Percentiles rank a stretch among this genome's conserved stretches.
phyloP scores from a whole-genome alignment of 2,888 invertebrate genomes.

The Hypena proboscidalis region DNA sequence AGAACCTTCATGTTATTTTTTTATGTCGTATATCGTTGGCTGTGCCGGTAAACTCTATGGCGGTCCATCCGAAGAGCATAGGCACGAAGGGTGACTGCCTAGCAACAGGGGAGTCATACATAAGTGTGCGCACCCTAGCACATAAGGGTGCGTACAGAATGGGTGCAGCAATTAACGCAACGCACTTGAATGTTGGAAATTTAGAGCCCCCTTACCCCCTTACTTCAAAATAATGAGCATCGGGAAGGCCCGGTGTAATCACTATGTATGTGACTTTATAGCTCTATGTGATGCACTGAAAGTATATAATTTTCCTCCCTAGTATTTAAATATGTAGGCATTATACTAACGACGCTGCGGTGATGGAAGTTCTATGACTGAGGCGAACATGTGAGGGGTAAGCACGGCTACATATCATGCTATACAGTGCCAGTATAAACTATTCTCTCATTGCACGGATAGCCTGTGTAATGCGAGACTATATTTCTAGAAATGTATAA shows the following conservation, averaged over 20 bases:
- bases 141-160: constrained; percentile 48
- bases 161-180: constrained; percentile 52
- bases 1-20: no score
- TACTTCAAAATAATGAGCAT: constrained; percentile 54
- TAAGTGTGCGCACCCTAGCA: constrained; percentile 38
- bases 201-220: constrained; percentile 28
- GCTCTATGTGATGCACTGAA: not conserved
- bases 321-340: no score
- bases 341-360: no score
- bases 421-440: no score
- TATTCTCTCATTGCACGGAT: no score
- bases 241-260: constrained; percentile 14
- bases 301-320: not conserved
- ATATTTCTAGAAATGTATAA: no score
- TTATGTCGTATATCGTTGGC: not conserved
- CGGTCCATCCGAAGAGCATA: constrained; percentile 19
- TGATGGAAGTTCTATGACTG: no score
- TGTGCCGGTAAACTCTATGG: constrained; percentile 16
- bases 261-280: not conserved
- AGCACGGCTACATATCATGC: no score
- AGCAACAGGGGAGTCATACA: constrained; percentile 32
- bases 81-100: constrained; percentile 16
- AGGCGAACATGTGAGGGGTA: no score
- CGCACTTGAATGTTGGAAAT: constrained; percentile 40
- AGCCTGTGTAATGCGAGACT: no score